Evolutionary conservation across 1,140 invertebrate species (phyloP).

Genomic region (Drosophila takahashii): DNA sequence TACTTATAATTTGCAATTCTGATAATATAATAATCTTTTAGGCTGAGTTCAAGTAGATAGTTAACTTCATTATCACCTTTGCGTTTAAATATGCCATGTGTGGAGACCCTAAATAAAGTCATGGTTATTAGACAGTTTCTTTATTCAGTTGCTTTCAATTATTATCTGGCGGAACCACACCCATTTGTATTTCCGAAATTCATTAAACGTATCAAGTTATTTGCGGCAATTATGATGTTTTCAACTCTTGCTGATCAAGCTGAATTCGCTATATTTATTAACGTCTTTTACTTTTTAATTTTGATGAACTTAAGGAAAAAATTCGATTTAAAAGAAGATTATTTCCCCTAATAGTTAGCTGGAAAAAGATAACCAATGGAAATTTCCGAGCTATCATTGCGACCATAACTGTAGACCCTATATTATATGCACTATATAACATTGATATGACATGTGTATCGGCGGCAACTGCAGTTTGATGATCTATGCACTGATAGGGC

Average conservation of each 20-base stretch:
- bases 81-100: not conserved
- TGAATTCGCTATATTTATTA: not conserved
- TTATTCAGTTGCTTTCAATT: conserved; percentile 7
- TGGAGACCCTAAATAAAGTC: not conserved
- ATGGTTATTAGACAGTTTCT: not conserved
- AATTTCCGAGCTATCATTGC: conserved; percentile 5
- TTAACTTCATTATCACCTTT: not conserved
- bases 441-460: not conserved
- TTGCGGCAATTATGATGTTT: no score
- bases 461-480: conserved; percentile 37
- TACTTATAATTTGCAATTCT: not conserved
- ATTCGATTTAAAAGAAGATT: not conserved
- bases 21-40: not conserved
- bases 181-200: not conserved
- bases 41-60: not conserved
- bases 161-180: not conserved
- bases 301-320: not conserved
- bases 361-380: not conserved
- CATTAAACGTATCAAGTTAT: not conserved
- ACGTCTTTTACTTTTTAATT: not conserved
- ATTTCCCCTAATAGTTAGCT: not conserved
- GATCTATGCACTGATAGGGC: conserved; percentile 49
- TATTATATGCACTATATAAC: not conserved
- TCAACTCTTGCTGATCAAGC: not conserved
- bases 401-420: not conserved